Evolutionary conservation across 1,140 invertebrate species (phyloP), one percentile per base, ranked within the genome.

Genomic region (Cephus cinctus): DNA sequence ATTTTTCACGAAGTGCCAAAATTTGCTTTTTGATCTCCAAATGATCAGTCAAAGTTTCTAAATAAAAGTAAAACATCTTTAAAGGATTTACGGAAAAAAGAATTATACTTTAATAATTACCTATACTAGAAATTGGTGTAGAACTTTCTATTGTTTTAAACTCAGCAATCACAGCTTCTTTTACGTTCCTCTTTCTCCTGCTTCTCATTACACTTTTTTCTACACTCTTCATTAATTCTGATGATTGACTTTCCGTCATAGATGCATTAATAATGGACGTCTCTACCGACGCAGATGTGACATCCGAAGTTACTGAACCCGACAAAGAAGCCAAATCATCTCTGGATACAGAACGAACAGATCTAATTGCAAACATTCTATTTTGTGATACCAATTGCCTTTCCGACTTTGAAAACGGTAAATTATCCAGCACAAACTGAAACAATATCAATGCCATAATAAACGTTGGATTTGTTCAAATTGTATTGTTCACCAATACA

Each of bases 21-120:
- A 86, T 80, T 63, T 84, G 77, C 48, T 78, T 77, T 53, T 84
- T 85, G 0, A 79, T 80, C 56, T 82, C 79, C 34, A 86, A 65
- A 59, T 85, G 77, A 40, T 79, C 73, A 18, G 59, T 65, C 11
- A 70, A 72, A 11, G 57, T 46, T 35, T 68, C 70, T 66, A 47
- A 16, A 36, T 43, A 52, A 23, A 46, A 41, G 27, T 14, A 20
- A 42, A 43, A 23, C 18, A 39, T 20, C 30, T 52, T 50, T 30
- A 25, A 35, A 25, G 31, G 19, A 54, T 59, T 47, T 53, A 11
- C 53, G n/a, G 34, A 48, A 19, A 46, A 49, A 21, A 49, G n/a
- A 22, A 41, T 32, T 51, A 15, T 31, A 11, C 9, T 18, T 11
- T 36, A 21, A 52, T 23, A 45, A 32, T 54, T 46, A 58, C 50